A percentile compares a stretch with the other conserved stretches of the same genome.
phyloP scores from a whole-genome alignment of 2,113 vertebrate species.

The Sapajus apella region DNA sequence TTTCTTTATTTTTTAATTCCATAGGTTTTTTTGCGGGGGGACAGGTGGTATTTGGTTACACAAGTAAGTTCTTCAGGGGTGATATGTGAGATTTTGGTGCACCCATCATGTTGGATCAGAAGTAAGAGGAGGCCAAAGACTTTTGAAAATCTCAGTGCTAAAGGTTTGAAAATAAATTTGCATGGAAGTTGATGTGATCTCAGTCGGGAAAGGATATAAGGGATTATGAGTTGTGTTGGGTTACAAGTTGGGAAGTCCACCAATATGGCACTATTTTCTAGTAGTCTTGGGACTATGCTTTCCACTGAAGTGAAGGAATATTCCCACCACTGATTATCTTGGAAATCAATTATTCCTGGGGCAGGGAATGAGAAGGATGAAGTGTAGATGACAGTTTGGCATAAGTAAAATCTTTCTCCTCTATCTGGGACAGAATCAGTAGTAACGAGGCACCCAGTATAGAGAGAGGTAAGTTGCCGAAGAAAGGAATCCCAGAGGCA shows the following conservation, averaged over 20 bases:
- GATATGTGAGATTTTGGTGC: too few relatives aligned
- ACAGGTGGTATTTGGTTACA: too few relatives aligned
- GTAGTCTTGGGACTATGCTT: neutral
- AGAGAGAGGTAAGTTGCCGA: neutral
- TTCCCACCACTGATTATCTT: neutral
- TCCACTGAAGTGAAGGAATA: neutral
- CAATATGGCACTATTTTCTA: too few relatives aligned
- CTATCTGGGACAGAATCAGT: neutral
- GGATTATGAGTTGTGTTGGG: neutral
- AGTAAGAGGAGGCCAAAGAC: neutral
- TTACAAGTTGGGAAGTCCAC: neutral
- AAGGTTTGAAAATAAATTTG: neutral
- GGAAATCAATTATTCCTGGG: neutral
- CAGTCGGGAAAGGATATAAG: neutral
- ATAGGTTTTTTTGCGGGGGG: too few relatives aligned
- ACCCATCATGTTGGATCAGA: neutral
- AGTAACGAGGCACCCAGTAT: neutral
- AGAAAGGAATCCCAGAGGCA: neutral
- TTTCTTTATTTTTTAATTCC: neutral
- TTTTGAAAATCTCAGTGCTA: neutral
- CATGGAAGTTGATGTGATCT: neutral
- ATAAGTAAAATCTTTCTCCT: neutral
- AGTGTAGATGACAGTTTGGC: too few relatives aligned
- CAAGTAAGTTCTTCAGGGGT: too few relatives aligned
- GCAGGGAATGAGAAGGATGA: neutral